Base-by-base conservation (phyloP, 1,140 invertebrate species). In the Drosophila eugracilis region DNA sequence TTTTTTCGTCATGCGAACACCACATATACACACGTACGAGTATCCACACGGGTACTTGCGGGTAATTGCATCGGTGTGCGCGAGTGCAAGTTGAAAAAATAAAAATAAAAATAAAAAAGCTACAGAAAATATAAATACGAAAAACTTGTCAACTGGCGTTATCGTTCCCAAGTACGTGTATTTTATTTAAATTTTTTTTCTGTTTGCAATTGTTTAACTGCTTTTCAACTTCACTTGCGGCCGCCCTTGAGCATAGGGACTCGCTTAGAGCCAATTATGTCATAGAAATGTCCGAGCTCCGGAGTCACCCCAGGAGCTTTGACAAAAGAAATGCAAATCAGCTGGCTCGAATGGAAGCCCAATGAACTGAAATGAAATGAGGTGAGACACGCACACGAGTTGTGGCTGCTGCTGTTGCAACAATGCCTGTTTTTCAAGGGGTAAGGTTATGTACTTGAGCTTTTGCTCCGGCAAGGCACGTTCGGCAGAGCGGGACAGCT, bases 371-470 rank as follows among this genome's bases (percentile, higher is more conserved):
- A 39, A 32, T 14, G 26, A 17, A 24, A 39, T 36, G 30, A 32
- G 44, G 19, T 21, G 28, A 47, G 66, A 66, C 81, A 86, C 81
- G 67, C 78, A 80, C 76, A 54, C 41, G 59, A 59, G 36, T 9
- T 74, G 10, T n/a, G n/a, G 54, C 39, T 39, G 57, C 45, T 41
- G 70, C 22, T 36, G 39, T 28, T 42, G 48, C 17, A 62, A 49
- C 45, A 54, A 17, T 19, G 39, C 32, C 50, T 55, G 62, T 24
- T 24, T 67, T 37, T 22, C 66, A 44, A 49, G 76, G 83, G 71
- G 83, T 83, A 88, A 86, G 83, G 83, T 86, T 78, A 75, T 83
- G 78, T 83, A 88, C 83, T 88, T 86, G 83, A 83, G 83, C 84
- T 83, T 53, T 66, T 24, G 60, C 60, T 65, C 52, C 62, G 65